Base-by-base conservation (phyloP, 2,888 invertebrate genomes). In the Stenodema calcarata region DNA sequence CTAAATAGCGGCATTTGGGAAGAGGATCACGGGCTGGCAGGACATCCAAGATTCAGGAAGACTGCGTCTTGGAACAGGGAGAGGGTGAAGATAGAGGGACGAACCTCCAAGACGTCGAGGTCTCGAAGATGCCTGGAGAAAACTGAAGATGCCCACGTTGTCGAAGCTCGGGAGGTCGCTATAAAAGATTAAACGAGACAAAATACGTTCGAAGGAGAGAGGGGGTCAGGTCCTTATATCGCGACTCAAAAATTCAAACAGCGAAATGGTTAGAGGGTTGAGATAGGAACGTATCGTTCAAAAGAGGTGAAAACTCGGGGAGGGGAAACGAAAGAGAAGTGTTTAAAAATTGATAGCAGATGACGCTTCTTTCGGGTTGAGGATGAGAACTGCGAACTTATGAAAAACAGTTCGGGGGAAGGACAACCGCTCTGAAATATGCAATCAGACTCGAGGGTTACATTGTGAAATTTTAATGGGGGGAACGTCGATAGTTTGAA, bases 1-100 rank as follows among this genome's bases (percentile, higher is more conserved):
- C 84, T 84, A 84, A 84, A 84, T 84, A 84, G 84, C 84, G 73
- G 84, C 70, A 84, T 84, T 84, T 73, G 84, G 70, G 75, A 16
- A 28, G 84, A 41, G 54, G 84, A 84, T 44, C 70, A 73, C 62
- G 82, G 82, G 23, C 14, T 30, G 70, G 14, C 69, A 27, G 47
- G 73, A 9, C 84, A 84, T 84, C 73, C 84, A 84, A 84, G 84
- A 84, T 84, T 84, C 84, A 84, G 28, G 73, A 84, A 44, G 23
- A 47, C 73, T 73, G 84, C 73, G 81, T 81, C 73, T 80, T 44
- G n/a, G 14, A 7, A 7, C n/a, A 2, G 42, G 28, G 12, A 69
- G 12, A 23, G 27, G 30, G n/a, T 1, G 18, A 28, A 28, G 54
- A 54, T 11, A 6, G 69, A 18, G 16, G 62, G 42, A 23, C 18